Evolutionary conservation across 2,888 invertebrate species (phyloP), one percentile per base, ranked within the genome.

Genomic region (Clanis bilineata): DNA sequence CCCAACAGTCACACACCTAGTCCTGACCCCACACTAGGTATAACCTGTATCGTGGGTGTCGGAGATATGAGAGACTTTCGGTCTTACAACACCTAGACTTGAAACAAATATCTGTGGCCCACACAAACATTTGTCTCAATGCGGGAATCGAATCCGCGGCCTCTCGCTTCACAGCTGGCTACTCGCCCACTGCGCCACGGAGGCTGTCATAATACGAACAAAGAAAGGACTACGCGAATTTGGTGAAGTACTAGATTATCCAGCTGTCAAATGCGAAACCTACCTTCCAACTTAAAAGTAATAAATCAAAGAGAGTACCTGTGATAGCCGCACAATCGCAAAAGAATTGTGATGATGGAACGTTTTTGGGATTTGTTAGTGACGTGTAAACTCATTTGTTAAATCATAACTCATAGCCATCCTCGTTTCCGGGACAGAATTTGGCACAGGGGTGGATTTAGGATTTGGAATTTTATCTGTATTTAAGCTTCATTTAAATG

Each of bases 371-470:
- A 39, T 56, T 36, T 23, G 57, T 36, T 36, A 25, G 23, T 45
- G 56, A 61, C 59, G 41, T 64, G 51, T 62, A 59, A 58, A 59
- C 59, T 62, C 57, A 61, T 61, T 64, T 59, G 61, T 58, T 36
- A 56, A 62, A 57, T 55, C 59, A 62, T 64, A 59, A 62, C 59
- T 64, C 64, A 61, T 32, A 41, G 18, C 38, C 23, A 55, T 9
- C 32, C 21, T 18, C 32, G 18, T 18, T 59, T 64, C 60, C 60
- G 57, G 47, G 38, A 22, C 10, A 18, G 22, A 58, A 28, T 28
- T 38, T 1, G 28, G 12, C 7, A n/a, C 61, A 63, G 63, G 43
- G 56, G 2, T 21, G 61, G 41, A 56, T 58, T 62, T 0, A 28
- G 28, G 28, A 7, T 15, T 47, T 23, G 23, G 28, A 7, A 7